A percentile compares a stretch with the other conserved stretches of the same genome.
phyloP scores from a whole-genome alignment of 2,113 vertebrate genomes.

The Anas platyrhynchos region DNA sequence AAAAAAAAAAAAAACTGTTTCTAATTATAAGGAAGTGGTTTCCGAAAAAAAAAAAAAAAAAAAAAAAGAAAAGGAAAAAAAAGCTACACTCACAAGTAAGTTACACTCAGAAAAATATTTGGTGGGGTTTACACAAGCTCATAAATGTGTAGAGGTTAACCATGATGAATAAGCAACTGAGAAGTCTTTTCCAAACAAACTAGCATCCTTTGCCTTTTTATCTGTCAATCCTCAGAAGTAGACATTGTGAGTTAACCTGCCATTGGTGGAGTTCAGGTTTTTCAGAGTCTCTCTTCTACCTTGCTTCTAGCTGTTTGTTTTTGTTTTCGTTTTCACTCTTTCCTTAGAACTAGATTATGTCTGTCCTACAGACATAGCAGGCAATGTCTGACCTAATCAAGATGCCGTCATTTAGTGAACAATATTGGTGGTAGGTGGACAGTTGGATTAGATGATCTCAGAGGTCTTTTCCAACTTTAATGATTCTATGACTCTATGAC shows the following conservation, averaged over 20 bases:
- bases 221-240: neutral
- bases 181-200: neutral
- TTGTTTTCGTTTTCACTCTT: neutral
- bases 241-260: neutral
- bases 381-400: neutral
- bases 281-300: neutral
- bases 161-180: neutral
- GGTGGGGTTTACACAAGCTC: neutral
- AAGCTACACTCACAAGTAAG: neutral
- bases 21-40: neutral
- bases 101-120: neutral
- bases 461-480: too few relatives aligned
- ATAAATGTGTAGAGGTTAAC: neutral
- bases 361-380: neutral
- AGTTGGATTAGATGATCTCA: too few relatives aligned
- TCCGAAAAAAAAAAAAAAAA: neutral
- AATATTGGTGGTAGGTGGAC: too few relatives aligned
- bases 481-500: too few relatives aligned
- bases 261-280: neutral
- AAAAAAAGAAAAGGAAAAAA: too few relatives aligned
- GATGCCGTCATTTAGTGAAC: neutral
- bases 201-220: neutral
- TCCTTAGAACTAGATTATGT: neutral
- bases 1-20: neutral
- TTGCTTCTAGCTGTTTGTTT: neutral